Base-by-base conservation (phyloP, 2,888 invertebrate genomes). In the Nematopogon swammerdamellus region DNA sequence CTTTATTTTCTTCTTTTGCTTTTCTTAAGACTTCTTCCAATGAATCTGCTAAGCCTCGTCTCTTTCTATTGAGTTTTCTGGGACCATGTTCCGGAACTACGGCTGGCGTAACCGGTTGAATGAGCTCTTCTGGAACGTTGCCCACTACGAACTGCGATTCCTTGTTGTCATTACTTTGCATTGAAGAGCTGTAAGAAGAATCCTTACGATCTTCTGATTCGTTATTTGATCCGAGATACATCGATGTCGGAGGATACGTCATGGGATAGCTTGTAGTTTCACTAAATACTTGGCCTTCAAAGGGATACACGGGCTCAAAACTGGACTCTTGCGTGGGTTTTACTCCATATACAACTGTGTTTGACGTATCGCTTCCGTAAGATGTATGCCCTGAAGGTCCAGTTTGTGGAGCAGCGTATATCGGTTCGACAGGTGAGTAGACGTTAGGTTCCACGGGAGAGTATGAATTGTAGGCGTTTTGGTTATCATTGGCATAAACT, bases 51-150 rank as follows among this genome's bases (percentile, higher is more conserved):
- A 77, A 65, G 47, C 59, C 59, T 52, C 68, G 63, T 44, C 55
- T 67, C 50, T 62, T 68, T 49, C 71, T 67, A 48, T 58, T 60
- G 16, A 80, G 55, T 51, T 75, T 80, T 58, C 86, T 69, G 1
- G 86, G 86, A 1, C 86, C 86, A 62, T 86, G 86, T 65, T 86
- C 86, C 1, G 86, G 85, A 3, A 86, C 85, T 4, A 82, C 77
- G 3, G 80, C 83, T 1, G 85, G 82, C 1, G 84, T 83, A 2
- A 70, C 80, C 25, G 79, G 69, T 51, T 82, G 80, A 43, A 66
- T 62, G 45, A 81, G 59, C 52, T 85, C 85, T 60, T 86, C 85
- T 0, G 85, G 85, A 1, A 86, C 72, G 57, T 81, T 86, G 1
- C 86, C 87, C 2, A 87, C 87, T 0, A 87, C 86, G 63, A 87